Evolutionary conservation across 2,113 vertebrate genomes (phyloP).

Genomic region (Ammodytes marinus): DNA sequence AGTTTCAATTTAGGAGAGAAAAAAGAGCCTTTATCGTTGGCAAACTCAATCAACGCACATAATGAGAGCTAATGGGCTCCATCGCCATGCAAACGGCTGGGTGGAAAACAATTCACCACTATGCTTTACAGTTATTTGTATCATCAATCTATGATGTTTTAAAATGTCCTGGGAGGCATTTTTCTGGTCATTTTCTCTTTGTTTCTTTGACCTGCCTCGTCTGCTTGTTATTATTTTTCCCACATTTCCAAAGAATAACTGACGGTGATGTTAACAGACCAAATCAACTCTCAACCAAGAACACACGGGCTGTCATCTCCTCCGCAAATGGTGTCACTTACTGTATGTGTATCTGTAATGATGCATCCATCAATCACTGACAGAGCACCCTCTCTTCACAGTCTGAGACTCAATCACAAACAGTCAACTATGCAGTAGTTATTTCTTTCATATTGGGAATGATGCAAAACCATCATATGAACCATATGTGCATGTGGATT

Average conservation of each 20-base stretch:
- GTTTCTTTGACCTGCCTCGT: conserved; percentile 5
- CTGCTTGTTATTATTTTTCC: neutral
- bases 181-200: conserved; percentile 6
- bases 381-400: neutral
- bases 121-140: conserved; percentile 16
- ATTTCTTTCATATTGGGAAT: neutral
- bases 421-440: neutral
- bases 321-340: neutral
- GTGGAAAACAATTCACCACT: conserved; percentile 18
- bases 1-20: conserved; percentile 47
- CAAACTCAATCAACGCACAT: conserved; percentile 65
- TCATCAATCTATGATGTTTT: conserved; percentile 59
- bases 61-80: conserved; percentile 66
- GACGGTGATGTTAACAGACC: conserved; percentile 1
- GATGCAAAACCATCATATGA: neutral
- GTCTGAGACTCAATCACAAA: neutral
- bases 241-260: conserved; percentile 6
- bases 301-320: neutral
- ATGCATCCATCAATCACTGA: conserved; percentile 15
- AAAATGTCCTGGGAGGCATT: conserved; percentile 23
- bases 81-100: conserved; percentile 52
- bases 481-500: neutral
- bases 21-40: conserved; percentile 48
- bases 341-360: neutral
- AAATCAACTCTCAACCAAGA: neutral